Conservation (phyloP, 30 jellyfish, hydroid and myxozoan species). For the Chrysaora quinquecirrha region DNA sequence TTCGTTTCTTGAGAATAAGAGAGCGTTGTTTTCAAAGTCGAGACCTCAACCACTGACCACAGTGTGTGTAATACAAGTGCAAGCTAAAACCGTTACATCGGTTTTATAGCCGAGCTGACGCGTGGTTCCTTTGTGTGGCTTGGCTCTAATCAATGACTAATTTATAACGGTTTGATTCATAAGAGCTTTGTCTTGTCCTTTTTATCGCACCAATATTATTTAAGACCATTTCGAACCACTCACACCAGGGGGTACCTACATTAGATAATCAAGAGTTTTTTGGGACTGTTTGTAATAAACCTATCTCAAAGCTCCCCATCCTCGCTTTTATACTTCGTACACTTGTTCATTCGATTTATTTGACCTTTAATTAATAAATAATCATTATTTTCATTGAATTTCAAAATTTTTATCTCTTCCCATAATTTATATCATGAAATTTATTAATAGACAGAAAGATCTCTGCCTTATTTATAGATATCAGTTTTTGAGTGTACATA, state of each 20-base stretch:
- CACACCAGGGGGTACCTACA: constrained; percentile 74
- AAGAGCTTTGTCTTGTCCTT: constrained; percentile 30
- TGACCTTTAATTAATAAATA: too few relatives aligned
- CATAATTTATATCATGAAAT: too few relatives aligned
- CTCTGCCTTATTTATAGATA: too few relatives aligned
- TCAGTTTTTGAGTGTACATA: too few relatives aligned
- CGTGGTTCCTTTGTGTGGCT: constrained; percentile 76
- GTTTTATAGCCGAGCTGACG: constrained; percentile 65
- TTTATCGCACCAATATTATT: constrained; percentile 39
- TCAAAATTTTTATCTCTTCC: too few relatives aligned
- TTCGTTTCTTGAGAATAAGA: not conserved
- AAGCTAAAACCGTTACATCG: constrained; percentile 48
- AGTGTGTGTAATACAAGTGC: constrained; percentile 49
- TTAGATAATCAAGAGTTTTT: too few relatives aligned
- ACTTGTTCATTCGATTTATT: too few relatives aligned
- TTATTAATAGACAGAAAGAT: too few relatives aligned
- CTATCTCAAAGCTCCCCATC: too few relatives aligned
- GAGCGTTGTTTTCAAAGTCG: not conserved
- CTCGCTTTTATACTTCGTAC: too few relatives aligned
- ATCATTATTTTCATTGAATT: too few relatives aligned
- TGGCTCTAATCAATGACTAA: constrained; percentile 60
- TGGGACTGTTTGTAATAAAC: too few relatives aligned
- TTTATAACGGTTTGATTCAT: constrained; percentile 74
- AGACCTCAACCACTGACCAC: constrained; percentile 42
- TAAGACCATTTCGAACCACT: constrained; percentile 31